Conservation (phyloP, 2,888 invertebrate genomes). For the Selenia dentaria region DNA sequence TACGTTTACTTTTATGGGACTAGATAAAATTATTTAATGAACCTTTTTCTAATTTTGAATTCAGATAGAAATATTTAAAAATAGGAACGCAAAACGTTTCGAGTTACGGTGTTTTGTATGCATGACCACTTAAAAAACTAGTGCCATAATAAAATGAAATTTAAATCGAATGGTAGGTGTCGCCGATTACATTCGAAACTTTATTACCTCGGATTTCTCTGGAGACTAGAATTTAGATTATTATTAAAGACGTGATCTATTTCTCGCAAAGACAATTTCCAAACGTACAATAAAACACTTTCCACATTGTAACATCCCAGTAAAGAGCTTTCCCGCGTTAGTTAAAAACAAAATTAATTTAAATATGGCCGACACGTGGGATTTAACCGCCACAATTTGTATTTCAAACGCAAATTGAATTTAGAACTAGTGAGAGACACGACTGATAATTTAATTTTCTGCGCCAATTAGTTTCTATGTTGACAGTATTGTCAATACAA, state of each 20-base stretch:
- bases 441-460: slow-evolving; percentile 54
- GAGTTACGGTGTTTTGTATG: no score
- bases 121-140: no score
- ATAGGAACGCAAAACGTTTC: no score
- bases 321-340: slow-evolving; percentile 64
- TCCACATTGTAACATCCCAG: slow-evolving; percentile 54
- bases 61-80: no score
- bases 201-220: no score
- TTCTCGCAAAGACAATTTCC: slow-evolving; percentile 42
- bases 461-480: slow-evolving; percentile 41
- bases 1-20: no score
- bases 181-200: no score
- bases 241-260: slow-evolving; percentile 34
- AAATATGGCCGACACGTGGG: slow-evolving; percentile 66
- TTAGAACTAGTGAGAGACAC: slow-evolving; percentile 63
- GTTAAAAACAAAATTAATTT: slow-evolving; percentile 71
- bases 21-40: no score
- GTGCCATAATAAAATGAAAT: no score
- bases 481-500: slow-evolving; percentile 41
- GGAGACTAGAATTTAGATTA: slow-evolving; percentile 28
- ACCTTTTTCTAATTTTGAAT: no score
- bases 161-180: no score
- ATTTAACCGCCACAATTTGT: slow-evolving; percentile 69
- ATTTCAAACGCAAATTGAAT: slow-evolving; percentile 72
- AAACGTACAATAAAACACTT: slow-evolving; percentile 53